Conservation (phyloP, 2,113 vertebrate genomes). For the Lasiurus borealis region DNA sequence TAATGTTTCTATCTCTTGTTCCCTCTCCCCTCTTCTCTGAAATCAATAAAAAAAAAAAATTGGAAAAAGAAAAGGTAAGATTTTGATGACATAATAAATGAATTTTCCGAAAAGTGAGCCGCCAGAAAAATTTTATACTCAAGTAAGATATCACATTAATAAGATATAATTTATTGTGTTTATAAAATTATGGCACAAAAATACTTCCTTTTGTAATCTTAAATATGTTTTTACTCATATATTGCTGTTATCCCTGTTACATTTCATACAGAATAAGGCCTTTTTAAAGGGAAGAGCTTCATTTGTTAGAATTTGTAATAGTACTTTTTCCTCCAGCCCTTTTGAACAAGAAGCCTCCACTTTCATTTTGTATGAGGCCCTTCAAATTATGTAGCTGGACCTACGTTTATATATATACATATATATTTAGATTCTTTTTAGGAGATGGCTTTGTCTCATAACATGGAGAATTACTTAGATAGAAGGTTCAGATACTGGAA, state of each 20-base stretch:
- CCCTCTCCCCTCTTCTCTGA: background rate
- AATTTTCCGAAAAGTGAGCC: too few species aligned
- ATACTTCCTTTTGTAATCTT: background rate
- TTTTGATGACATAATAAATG: too few species aligned
- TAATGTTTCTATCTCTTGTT: background rate
- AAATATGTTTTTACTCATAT: background rate
- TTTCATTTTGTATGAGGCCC: background rate
- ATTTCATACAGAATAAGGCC: background rate
- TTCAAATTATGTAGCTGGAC: background rate
- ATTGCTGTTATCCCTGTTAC: background rate
- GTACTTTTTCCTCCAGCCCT: background rate
- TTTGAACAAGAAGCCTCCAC: background rate
- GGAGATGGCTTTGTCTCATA: background rate
- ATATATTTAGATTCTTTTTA: background rate
- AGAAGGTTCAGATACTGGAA: background rate
- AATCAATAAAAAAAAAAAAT: background rate
- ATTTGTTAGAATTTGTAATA: background rate
- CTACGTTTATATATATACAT: too few species aligned
- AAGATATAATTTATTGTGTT: background rate
- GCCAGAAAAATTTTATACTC: too few species aligned
- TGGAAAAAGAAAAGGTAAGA: too few species aligned
- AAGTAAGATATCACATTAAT: background rate
- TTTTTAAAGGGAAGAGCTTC: background rate
- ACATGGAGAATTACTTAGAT: background rate
- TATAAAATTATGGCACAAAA: background rate